Percentiles rank a stretch among this genome's conserved stretches.
These are phyloP conservation scores for Syrphus vitripennis DNA, from an alignment of 2,888 invertebrate species.

Conservation along the genomic window DNA sequence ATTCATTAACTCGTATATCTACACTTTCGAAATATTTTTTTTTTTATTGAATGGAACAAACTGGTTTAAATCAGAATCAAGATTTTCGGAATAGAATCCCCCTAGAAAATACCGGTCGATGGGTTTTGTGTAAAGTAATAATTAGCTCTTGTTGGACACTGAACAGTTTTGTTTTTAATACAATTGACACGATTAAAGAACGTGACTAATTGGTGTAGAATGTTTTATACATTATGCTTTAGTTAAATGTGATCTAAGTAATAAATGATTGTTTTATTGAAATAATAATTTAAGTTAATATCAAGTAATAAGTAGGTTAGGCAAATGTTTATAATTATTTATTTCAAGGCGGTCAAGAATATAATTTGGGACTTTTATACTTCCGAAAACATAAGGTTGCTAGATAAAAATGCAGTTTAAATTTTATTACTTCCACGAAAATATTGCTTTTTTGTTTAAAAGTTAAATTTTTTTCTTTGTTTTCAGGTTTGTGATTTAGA, in stretches of 20 bases:
- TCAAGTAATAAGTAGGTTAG: background rate
- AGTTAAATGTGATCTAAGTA: background rate
- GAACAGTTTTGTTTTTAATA: conserved; percentile 9
- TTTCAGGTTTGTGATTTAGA: too few relatives aligned
- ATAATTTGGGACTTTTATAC: background rate
- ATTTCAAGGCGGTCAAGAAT: background rate
- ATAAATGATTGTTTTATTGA: background rate
- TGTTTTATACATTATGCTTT: too few relatives aligned
- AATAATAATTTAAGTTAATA: background rate
- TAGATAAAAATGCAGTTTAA: background rate
- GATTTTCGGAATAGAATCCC: conserved; percentile 31
- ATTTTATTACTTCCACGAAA: too few relatives aligned
- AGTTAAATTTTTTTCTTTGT: too few relatives aligned
- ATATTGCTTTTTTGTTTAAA: too few relatives aligned
- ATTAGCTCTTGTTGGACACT: background rate
- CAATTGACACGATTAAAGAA: conserved; percentile 7
- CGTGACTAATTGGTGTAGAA: conserved; percentile 42
- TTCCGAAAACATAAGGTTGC: too few relatives aligned
- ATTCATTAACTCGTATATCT: background rate
- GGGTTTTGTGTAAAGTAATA: conserved; percentile 3
- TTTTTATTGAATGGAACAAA: conserved; percentile 9
- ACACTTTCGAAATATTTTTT: background rate
- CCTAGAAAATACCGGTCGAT: conserved; percentile 51
- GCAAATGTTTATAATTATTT: background rate
- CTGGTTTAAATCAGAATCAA: conserved; percentile 44